Evolutionary conservation across 2,797 vertebrate species (phyloP), one percentile per base, ranked within the genome.

Genomic region (Hybognathus amarus): DNA sequence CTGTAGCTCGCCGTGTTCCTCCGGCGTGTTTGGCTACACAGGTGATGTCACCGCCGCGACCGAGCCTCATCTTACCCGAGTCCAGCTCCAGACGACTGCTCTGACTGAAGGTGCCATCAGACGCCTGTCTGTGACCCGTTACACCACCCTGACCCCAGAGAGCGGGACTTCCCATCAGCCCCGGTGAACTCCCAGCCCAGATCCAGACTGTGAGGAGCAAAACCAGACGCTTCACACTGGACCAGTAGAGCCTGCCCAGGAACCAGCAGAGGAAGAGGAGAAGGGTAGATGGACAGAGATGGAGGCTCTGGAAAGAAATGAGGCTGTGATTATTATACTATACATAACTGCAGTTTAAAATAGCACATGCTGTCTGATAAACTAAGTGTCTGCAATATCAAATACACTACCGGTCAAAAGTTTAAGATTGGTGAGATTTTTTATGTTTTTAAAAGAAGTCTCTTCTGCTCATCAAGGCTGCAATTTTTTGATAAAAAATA

Each of bases 51-150:
- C 93, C 92, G 0, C 92, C 93, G 0, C 92, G 90, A 1, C 95
- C 94, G 77, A 95, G 94, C 52, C 91, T 85, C 13, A 89, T 52
- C 0, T 83, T 92, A 6, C 89, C 87, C 0, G 90, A 84, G 63
- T 93, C 86, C 0, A 95, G 89, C 71, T 91, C 91, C 80, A 96
- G 91, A 1, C 89, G 89, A 54, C 83, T 91, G 15, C 87, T 94
- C 87, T 97, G 93, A 87, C 93, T 94, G 85, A 88, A 94, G 81
- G 96, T 97, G 78, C 95, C 95, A 0, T 97, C 94, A 0, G 91
- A 89, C 6, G 94, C 94, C 89, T 93, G 93, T 47, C 88, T n/a
- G 91, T 96, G 93, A 4, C 95, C 92, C 0, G 95, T 94, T 5
- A 95, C 64, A 77, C 94, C 94, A 71, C 89, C 91, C 17, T 88